Evolutionary conservation across 2,797 vertebrate species (phyloP).

Genomic region (Hapalemur alaotrensis): DNA sequence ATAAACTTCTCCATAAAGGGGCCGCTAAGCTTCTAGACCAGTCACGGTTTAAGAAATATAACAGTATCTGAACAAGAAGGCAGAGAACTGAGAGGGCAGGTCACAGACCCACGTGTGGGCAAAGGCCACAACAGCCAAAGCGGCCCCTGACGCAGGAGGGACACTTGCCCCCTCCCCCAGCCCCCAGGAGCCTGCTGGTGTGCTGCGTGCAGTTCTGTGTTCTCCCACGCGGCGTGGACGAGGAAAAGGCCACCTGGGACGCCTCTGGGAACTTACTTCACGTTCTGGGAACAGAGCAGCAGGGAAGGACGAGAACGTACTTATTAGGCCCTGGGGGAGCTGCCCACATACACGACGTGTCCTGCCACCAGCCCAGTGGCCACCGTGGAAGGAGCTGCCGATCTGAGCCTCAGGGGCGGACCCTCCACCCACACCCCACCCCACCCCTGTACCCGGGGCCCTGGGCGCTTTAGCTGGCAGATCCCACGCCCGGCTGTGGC

Average conservation of each 20-base stretch:
- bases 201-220: fast-evolving
- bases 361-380: fast-evolving
- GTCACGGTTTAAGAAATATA: background rate
- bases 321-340: background rate
- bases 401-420: fast-evolving
- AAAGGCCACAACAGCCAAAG: fast-evolving
- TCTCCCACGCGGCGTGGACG: fast-evolving
- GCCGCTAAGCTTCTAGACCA: background rate
- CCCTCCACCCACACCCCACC: fast-evolving
- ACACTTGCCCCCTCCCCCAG: fast-evolving
- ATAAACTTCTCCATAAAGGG: fast-evolving
- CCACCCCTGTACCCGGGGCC: fast-evolving
- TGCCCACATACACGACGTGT: fast-evolving
- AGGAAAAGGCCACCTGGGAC: fast-evolving
- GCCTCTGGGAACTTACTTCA: background rate
- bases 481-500: fast-evolving
- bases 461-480: fast-evolving
- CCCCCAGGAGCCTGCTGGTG: background rate
- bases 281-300: background rate
- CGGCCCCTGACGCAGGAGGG: fast-evolving
- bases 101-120: fast-evolving
- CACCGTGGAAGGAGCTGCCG: fast-evolving
- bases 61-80: background rate
- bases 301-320: background rate
- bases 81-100: fast-evolving